phyloP scores from a whole-genome alignment of 2,113 vertebrate species.

The Anser cygnoides region DNA sequence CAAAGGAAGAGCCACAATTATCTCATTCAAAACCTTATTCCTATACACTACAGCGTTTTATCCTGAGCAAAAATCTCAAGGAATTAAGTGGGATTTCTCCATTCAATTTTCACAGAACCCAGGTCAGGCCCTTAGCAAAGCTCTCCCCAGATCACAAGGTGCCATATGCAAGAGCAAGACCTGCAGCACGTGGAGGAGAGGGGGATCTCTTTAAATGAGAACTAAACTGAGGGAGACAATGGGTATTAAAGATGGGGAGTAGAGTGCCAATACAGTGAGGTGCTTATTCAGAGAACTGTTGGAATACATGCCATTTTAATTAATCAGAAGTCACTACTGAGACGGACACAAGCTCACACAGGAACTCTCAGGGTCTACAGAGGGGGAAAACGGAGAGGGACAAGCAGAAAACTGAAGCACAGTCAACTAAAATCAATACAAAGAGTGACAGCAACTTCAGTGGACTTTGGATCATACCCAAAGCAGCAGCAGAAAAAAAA shows the following conservation, averaged over 20 bases:
- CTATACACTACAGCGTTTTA: not conserved
- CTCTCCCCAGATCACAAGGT: not conserved
- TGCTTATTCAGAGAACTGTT: not conserved
- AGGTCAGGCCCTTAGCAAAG: not conserved
- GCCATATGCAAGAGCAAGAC: not conserved
- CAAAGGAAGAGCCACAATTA: not conserved
- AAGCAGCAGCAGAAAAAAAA: not conserved
- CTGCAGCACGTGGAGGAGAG: fast-evolving
- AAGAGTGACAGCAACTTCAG: not conserved
- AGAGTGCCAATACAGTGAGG: not conserved
- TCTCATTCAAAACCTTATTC: not conserved
- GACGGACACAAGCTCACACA: not conserved
- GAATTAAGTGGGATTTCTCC: not conserved
- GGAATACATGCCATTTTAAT: not conserved
- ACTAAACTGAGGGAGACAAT: not conserved
- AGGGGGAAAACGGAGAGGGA: not conserved
- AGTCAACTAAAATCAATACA: not conserved
- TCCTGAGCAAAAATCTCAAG: not conserved
- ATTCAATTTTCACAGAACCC: not conserved
- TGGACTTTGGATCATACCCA: not conserved
- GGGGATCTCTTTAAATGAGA: not conserved
- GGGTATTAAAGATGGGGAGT: not conserved
- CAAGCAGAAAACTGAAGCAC: not conserved
- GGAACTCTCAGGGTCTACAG: not conserved
- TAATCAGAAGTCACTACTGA: not conserved